Percentiles rank a stretch among this genome's conserved stretches.
These are phyloP conservation scores for Girardinus metallicus DNA, from an alignment of 2,797 vertebrate genomes.

Conservation along the genomic window DNA sequence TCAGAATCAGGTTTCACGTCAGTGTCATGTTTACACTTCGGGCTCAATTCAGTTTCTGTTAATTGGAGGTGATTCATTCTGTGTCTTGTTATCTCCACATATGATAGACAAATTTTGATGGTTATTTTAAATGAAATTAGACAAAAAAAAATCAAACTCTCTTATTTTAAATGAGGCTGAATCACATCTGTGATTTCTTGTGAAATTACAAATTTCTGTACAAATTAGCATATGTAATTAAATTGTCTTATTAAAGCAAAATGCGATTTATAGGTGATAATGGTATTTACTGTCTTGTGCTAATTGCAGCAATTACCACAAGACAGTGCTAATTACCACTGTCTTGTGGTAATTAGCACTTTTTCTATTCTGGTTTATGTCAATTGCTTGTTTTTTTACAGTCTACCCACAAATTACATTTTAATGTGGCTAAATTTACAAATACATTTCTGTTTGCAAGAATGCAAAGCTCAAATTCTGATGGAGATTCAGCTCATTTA, in stretches of 20 bases:
- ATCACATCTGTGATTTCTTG: not conserved
- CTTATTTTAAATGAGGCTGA: not conserved
- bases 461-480: not conserved
- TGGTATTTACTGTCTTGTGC: not conserved
- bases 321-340: not conserved
- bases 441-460: not conserved
- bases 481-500: not conserved
- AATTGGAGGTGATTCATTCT: not conserved
- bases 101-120: not conserved
- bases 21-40: not conserved
- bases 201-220: not conserved
- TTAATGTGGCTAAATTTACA: not conserved
- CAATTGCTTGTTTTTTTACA: not conserved
- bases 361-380: not conserved
- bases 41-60: not conserved
- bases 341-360: not conserved
- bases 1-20: not conserved
- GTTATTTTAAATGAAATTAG: not conserved
- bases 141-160: not conserved
- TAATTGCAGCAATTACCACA: not conserved
- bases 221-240: constrained; percentile 1
- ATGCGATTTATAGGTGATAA: not conserved
- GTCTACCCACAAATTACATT: not conserved
- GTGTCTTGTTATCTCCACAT: not conserved
- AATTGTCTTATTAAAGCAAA: not conserved